Evolutionary conservation across 1,140 invertebrate species (phyloP).

Genomic region (Mamestra configurata): DNA sequence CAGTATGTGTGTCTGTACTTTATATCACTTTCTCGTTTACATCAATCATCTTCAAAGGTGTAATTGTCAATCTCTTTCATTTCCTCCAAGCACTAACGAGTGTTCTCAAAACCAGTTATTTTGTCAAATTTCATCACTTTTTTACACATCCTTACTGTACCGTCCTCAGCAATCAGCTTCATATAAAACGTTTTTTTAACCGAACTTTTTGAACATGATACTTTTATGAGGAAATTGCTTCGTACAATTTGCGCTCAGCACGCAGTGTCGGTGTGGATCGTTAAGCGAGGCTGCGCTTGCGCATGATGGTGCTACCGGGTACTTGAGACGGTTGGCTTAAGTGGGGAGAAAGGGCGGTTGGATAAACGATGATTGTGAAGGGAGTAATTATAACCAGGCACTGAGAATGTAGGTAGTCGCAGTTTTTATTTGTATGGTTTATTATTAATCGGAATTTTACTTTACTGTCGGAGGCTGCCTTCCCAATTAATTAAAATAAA

Average conservation of each 20-base stretch:
- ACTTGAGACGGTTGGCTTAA: conserved; percentile 12
- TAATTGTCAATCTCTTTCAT: conserved; percentile 1
- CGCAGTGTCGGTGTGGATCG: conserved; percentile 32
- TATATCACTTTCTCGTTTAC: neutral
- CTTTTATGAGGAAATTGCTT: conserved; percentile 53
- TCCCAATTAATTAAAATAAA: conserved; percentile 21
- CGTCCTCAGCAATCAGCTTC: conserved; percentile 11
- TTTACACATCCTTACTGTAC: conserved; percentile 9
- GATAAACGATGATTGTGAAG: conserved; percentile 25
- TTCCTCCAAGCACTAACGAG: conserved; percentile 15
- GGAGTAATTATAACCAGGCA: conserved; percentile 19
- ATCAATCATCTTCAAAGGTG: neutral
- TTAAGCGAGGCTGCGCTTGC: conserved; percentile 43
- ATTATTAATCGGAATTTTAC: neutral
- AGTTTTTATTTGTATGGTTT: neutral
- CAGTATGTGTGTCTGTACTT: neutral
- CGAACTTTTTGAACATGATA: conserved; percentile 29
- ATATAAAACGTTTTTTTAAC: conserved; percentile 6
- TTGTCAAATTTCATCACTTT: conserved; percentile 8
- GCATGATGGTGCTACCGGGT: conserved; percentile 39
- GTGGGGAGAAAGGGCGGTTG: conserved; percentile 12
- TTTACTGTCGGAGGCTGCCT: neutral
- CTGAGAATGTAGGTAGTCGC: neutral
- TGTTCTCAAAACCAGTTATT: conserved; percentile 18
- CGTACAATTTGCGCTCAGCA: conserved; percentile 45